Conservation (phyloP, 2,888 invertebrate genomes). For the Gryllus longicercus region DNA sequence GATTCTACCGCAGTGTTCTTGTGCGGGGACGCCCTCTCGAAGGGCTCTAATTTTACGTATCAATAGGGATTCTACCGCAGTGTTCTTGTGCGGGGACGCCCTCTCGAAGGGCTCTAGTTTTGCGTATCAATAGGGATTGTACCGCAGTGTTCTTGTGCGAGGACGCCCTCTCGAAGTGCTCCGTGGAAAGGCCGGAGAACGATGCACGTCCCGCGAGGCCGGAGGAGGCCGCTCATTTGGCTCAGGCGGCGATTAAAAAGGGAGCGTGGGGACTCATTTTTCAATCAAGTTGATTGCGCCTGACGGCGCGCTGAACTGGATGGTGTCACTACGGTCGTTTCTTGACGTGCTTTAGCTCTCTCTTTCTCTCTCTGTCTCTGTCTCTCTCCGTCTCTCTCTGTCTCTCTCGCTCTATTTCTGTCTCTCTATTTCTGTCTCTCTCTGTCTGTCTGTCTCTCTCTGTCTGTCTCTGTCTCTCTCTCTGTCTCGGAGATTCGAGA, state of each 20-base stretch:
- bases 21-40: too few species aligned
- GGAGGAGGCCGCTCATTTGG: not conserved
- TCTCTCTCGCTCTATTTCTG: not conserved
- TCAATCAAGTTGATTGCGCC: not conserved
- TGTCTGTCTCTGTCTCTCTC: not conserved
- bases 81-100: too few species aligned
- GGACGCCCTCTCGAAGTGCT: not conserved
- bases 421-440: not conserved
- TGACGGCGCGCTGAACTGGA: not conserved
- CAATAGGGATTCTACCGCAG: too few species aligned
- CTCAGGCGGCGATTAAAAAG: not conserved
- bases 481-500: not conserved
- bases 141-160: too few species aligned
- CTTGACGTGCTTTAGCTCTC: not conserved
- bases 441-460: not conserved
- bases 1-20: too few species aligned
- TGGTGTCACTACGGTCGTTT: not conserved
- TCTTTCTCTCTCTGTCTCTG: not conserved
- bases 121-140: too few species aligned
- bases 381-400: not conserved
- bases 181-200: not conserved
- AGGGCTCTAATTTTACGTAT: too few species aligned
- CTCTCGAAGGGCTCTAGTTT: too few species aligned
- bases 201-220: not conserved
- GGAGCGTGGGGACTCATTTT: not conserved